Evolutionary conservation across 2,113 vertebrate species (phyloP).

Genomic region (Mus pahari): DNA sequence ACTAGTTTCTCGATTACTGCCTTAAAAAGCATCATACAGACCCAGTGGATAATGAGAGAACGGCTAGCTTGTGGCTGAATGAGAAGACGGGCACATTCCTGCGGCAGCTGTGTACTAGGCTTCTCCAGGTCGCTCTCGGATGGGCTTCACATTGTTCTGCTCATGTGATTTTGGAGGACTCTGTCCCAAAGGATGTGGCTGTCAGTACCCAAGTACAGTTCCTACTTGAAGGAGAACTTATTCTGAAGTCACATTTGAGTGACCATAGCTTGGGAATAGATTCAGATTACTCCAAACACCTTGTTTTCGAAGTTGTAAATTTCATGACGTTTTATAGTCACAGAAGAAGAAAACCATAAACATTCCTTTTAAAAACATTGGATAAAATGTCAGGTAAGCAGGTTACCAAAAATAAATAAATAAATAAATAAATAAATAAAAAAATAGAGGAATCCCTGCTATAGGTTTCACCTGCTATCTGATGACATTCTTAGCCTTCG

Average conservation of each 20-base stretch:
- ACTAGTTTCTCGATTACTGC: background rate
- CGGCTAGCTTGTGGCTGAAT: background rate
- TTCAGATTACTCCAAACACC: background rate
- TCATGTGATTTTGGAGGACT: background rate
- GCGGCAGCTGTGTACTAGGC: too few relatives aligned
- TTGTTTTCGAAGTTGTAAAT: background rate
- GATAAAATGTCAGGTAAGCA: background rate
- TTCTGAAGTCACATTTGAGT: background rate
- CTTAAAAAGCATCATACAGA: background rate
- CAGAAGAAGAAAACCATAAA: background rate
- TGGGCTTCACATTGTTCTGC: background rate
- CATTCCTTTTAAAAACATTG: background rate
- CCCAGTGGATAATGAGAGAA: background rate
- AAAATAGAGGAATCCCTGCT: background rate
- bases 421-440: too few relatives aligned
- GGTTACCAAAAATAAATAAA: too few relatives aligned
- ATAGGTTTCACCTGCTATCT: background rate
- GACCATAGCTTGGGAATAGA: background rate
- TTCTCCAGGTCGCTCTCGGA: background rate
- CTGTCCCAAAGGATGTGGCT: background rate
- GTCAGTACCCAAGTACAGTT: background rate
- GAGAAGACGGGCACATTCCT: background rate
- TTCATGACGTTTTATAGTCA: background rate
- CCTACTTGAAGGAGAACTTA: background rate
- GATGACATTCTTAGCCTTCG: background rate